phyloP scores from a whole-genome alignment of 23 tunicate species.

The Ascidia mentula region DNA sequence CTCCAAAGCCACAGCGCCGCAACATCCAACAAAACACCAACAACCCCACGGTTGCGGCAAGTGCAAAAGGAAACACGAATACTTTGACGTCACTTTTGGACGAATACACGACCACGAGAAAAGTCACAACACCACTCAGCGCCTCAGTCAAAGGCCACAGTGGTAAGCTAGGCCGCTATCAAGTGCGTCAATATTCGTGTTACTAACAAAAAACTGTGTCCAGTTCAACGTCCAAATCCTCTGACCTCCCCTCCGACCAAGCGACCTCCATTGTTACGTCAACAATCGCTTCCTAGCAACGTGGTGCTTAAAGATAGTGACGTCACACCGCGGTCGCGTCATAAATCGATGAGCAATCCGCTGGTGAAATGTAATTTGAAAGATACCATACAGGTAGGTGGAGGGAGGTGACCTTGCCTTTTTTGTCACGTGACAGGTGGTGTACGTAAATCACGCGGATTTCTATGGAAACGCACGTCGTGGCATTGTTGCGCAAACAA shows the following conservation, averaged over 20 bases:
- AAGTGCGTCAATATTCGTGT: too few relatives aligned
- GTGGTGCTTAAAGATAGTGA: neutral
- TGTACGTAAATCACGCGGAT: too few relatives aligned
- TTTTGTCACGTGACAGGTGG: too few relatives aligned
- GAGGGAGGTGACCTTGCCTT: too few relatives aligned
- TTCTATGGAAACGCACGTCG: too few relatives aligned
- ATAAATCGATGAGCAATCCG: conserved; percentile 57
- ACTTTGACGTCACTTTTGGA: neutral
- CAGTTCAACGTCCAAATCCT: conserved; percentile 4
- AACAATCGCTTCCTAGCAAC: neutral
- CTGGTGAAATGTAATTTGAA: conserved; percentile 44
- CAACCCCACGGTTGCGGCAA: neutral
- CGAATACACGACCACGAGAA: neutral
- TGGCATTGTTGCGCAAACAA: too few relatives aligned
- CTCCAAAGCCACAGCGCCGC: conserved; percentile 45
- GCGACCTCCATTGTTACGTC: conserved; percentile 1
- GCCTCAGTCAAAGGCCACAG: neutral
- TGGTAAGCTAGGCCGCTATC: too few relatives aligned
- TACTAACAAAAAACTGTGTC: too few relatives aligned
- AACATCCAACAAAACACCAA: neutral
- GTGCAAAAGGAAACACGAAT: neutral
- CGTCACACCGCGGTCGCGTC: conserved; percentile 21
- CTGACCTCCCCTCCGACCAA: neutral
- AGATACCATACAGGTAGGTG: conserved; percentile 51
- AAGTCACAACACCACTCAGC: neutral